Percentiles rank a stretch among this genome's conserved stretches.
Evolutionary conservation across 2,888 invertebrate genomes (phyloP).

Genomic region (Scaeva pyrastri): DNA sequence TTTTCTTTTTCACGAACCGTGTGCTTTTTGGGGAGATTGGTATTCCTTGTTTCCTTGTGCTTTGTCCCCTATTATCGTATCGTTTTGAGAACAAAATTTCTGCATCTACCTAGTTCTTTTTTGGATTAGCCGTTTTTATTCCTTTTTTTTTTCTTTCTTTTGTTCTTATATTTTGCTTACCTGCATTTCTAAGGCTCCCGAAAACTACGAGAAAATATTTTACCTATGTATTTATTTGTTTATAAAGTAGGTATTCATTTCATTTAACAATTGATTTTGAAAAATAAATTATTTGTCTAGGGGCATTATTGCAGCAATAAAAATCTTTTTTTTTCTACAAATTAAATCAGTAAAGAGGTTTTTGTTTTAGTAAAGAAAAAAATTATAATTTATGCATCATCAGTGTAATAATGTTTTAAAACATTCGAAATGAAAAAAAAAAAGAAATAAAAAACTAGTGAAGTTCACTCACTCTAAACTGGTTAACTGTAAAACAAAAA

Average conservation of each 20-base stretch:
- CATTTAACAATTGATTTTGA: background rate
- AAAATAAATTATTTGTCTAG: background rate
- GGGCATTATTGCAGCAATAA: background rate
- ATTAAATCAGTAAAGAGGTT: background rate
- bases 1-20: background rate
- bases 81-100: slow-evolving; percentile 13
- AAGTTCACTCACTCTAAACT: no score
- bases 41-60: background rate
- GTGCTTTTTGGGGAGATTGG: slow-evolving; percentile 1
- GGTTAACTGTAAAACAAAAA: no score
- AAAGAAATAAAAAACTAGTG: no score
- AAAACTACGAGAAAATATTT: background rate
- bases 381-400: no score
- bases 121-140: background rate
- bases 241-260: background rate
- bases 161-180: background rate
- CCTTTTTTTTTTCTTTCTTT: background rate
- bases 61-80: background rate
- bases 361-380: no score
- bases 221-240: background rate
- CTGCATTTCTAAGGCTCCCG: slow-evolving; percentile 7
- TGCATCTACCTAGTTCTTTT: slow-evolving; percentile 6
- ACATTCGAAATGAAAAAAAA: no score
- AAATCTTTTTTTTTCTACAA: background rate
- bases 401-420: no score